Conservation (phyloP, 2,113 vertebrate genomes). For the pig (Sus scrofa) region DNA sequence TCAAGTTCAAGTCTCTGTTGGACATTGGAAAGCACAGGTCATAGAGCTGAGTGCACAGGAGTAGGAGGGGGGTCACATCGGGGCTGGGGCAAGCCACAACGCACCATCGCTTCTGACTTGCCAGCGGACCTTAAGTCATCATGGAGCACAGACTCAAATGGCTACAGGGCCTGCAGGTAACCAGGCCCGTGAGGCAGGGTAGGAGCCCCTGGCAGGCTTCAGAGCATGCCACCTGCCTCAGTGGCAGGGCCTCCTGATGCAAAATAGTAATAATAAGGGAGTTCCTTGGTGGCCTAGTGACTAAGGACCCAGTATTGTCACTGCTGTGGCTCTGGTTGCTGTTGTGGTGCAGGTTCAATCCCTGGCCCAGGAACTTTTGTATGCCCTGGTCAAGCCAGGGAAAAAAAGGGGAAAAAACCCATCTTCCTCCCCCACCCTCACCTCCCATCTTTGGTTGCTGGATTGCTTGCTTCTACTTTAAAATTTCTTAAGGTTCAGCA, state of each 20-base stretch:
- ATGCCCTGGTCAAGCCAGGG: too few relatives aligned
- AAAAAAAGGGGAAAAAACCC: too few relatives aligned
- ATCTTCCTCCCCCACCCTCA: too few relatives aligned
- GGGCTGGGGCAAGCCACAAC: background rate
- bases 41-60: background rate
- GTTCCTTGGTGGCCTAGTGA: too few relatives aligned
- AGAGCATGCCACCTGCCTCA: background rate
- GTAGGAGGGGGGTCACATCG: background rate
- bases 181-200: background rate
- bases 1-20: background rate
- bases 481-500: conserved; percentile 21
- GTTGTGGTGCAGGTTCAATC: too few relatives aligned
- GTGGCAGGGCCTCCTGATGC: background rate
- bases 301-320: too few relatives aligned
- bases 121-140: background rate
- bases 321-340: too few relatives aligned
- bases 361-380: too few relatives aligned
- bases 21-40: background rate
- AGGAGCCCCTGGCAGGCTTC: accelerated
- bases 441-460: too few relatives aligned
- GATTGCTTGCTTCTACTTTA: conserved; percentile 19
- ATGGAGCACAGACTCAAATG: accelerated
- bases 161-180: accelerated
- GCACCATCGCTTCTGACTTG: background rate
- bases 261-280: background rate